Conservation (phyloP, 2,797 vertebrate genomes). For the Enteromius treurensis region DNA sequence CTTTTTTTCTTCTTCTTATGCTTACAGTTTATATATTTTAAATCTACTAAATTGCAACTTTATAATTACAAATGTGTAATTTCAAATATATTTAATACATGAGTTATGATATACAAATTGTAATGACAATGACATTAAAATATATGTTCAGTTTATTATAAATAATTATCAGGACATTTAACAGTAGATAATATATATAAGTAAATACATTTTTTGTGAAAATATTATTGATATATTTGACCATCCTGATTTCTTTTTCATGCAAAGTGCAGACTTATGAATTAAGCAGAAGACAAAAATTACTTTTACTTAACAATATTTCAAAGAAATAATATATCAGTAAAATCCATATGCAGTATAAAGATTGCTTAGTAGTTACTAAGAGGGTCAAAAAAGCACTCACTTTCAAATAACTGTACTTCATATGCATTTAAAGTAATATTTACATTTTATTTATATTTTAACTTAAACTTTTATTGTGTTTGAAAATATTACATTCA, state of each 20-base stretch:
- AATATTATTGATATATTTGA: conserved; percentile 29
- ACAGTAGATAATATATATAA: not conserved
- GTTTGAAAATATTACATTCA: not conserved
- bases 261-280: not conserved
- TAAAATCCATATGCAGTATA: not conserved
- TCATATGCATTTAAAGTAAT: not conserved
- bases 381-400: not conserved
- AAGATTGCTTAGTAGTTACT: not conserved
- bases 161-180: not conserved
- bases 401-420: not conserved
- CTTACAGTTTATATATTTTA: not conserved
- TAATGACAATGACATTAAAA: not conserved
- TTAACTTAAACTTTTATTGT: not conserved
- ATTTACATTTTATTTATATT: too few relatives aligned
- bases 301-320: not conserved
- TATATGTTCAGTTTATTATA: not conserved
- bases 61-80: not conserved
- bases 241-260: not conserved
- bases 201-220: not conserved
- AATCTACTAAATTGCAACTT: not conserved
- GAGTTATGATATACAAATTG: not conserved
- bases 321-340: not conserved
- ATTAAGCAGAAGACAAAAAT: not conserved
- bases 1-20: not conserved
- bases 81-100: not conserved